Conservation (phyloP, 2,113 vertebrate genomes). For the Rattus rattus region DNA sequence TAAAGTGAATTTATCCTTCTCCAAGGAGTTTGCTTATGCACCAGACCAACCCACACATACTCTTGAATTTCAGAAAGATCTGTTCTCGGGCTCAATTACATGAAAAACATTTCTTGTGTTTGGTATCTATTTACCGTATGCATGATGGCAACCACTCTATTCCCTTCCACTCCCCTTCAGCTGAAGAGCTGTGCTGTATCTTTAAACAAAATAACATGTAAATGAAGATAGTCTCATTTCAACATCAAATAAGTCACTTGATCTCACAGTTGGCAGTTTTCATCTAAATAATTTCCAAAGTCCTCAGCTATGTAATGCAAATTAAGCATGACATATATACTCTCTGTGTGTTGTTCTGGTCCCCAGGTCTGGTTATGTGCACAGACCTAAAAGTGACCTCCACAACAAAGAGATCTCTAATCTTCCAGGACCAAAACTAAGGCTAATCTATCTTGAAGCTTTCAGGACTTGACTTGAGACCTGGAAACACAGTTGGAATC, state of each 20-base stretch:
- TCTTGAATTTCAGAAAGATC: not conserved
- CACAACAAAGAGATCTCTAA: not conserved
- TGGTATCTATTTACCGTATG: not conserved
- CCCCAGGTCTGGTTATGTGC: not conserved
- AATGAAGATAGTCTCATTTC: not conserved
- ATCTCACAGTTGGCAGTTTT: not conserved
- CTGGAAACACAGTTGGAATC: no score
- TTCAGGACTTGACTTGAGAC: not conserved
- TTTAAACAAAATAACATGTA: not conserved
- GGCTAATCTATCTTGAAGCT: not conserved
- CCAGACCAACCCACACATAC: not conserved
- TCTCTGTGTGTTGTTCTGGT: not conserved
- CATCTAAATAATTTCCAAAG: slow-evolving; percentile 35
- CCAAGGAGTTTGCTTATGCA: not conserved
- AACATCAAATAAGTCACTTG: not conserved
- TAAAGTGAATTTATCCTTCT: not conserved
- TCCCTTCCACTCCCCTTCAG: not conserved
- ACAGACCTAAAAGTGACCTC: not conserved
- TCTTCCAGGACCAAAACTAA: not conserved
- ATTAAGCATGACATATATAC: not conserved
- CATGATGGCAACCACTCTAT: not conserved
- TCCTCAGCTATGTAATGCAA: not conserved
- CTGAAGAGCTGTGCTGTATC: not conserved
- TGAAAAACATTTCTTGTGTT: not conserved
- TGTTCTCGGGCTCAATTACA: not conserved